Percentiles rank a stretch among this genome's conserved stretches.
These are phyloP conservation scores for Dendroctonus ponderosae DNA, from an alignment of 1,140 invertebrate genomes.

Conservation along the genomic window DNA sequence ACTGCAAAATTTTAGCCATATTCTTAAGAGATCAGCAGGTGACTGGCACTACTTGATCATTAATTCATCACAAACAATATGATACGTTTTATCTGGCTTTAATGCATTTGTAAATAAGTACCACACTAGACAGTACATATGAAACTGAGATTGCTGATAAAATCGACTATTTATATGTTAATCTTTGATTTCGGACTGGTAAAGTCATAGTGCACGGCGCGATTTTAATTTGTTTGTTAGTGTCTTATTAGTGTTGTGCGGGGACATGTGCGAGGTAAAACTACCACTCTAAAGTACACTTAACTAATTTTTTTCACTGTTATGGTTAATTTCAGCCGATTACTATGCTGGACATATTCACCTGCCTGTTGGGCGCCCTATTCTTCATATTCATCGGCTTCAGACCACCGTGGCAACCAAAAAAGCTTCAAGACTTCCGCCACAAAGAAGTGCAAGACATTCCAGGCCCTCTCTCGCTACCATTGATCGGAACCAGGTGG, in stretches of 20 bases:
- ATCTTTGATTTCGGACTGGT: constrained; percentile 1
- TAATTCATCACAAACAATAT: too few species aligned
- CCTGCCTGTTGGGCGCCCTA: constrained; percentile 26
- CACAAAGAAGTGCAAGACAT: constrained; percentile 49
- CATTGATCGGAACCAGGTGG: constrained; percentile 80
- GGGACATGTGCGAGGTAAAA: too few species aligned
- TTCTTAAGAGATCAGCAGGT: too few species aligned
- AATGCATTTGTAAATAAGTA: not conserved
- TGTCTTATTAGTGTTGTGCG: too few species aligned
- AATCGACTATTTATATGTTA: constrained; percentile 9
- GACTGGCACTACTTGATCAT: too few species aligned
- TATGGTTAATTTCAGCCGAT: too few species aligned
- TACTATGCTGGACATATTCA: constrained; percentile 19
- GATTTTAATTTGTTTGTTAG: too few species aligned
- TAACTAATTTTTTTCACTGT: too few species aligned
- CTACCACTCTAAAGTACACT: too few species aligned
- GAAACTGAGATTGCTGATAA: constrained; percentile 7
- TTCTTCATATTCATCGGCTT: constrained; percentile 39
- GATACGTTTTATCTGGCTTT: too few species aligned
- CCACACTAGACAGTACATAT: constrained; percentile 2
- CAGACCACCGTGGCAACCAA: constrained; percentile 38
- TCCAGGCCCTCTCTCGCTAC: constrained; percentile 72
- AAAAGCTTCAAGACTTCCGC: constrained; percentile 25
- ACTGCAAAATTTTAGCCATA: too few species aligned
- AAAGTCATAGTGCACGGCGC: too few species aligned